Evolutionary conservation across 1,140 invertebrate genomes (phyloP).

Genomic region (Diorhabda carinulata): DNA sequence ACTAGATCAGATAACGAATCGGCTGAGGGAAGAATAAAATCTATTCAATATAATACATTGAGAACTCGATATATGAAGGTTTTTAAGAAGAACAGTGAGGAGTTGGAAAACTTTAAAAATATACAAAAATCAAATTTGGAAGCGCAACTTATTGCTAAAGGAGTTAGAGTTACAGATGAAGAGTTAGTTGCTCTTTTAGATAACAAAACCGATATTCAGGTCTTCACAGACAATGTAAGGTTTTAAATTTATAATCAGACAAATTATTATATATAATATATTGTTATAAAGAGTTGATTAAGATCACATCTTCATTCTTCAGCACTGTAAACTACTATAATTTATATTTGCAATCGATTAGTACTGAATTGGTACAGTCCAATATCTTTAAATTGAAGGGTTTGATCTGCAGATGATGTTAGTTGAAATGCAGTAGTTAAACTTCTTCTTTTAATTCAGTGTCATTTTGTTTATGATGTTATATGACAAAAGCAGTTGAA

Average conservation of each 20-base stretch:
- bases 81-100: constrained; percentile 29
- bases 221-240: constrained; percentile 44
- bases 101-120: constrained; percentile 32
- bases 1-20: constrained; percentile 22
- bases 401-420: too few relatives aligned
- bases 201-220: constrained; percentile 32
- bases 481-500: neutral
- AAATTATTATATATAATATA: neutral
- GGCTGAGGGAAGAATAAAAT: constrained; percentile 37
- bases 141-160: constrained; percentile 34
- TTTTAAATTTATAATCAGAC: neutral
- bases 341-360: too few relatives aligned
- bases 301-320: too few relatives aligned
- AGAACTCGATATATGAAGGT: constrained; percentile 33
- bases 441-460: too few relatives aligned
- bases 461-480: too few relatives aligned
- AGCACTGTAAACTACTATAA: too few relatives aligned
- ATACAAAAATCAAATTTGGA: constrained; percentile 31
- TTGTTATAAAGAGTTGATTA: neutral
- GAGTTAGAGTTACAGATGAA: constrained; percentile 33
- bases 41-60: constrained; percentile 37
- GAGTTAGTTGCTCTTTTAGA: constrained; percentile 31
- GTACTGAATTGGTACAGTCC: too few relatives aligned
- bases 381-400: too few relatives aligned
- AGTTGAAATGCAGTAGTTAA: too few relatives aligned